Percentiles rank a stretch among this genome's conserved stretches.
Evolutionary conservation across 2,113 vertebrate species (phyloP).

Genomic region (Cryptotis parvus): DNA sequence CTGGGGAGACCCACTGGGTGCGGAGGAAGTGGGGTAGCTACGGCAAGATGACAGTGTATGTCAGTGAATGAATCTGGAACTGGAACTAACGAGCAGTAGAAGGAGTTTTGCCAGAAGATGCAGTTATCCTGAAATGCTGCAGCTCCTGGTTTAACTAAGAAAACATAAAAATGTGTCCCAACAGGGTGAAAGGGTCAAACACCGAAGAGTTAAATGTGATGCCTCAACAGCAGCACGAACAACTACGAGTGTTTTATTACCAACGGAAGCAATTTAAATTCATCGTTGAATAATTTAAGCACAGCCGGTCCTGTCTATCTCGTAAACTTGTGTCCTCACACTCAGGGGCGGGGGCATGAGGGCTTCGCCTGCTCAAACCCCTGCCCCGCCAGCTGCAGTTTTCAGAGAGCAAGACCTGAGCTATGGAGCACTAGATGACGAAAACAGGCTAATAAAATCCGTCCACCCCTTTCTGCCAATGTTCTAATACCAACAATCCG

Average conservation of each 20-base stretch:
- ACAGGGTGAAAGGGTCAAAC: neutral
- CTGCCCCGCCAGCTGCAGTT: neutral
- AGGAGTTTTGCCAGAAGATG: constrained; percentile 1
- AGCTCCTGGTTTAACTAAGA: constrained; percentile 5
- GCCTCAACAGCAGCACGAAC: neutral
- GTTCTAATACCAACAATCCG: constrained; percentile 12
- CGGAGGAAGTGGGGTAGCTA: neutral
- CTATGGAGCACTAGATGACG: neutral
- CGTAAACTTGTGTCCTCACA: neutral
- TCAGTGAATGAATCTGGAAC: constrained; percentile 16
- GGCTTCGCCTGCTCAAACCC: neutral
- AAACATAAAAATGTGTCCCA: constrained; percentile 8
- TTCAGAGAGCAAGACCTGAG: constrained; percentile 35
- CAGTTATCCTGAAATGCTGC: neutral
- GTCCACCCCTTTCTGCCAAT: neutral
- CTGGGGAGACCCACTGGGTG: neutral
- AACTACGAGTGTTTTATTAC: constrained; percentile 20
- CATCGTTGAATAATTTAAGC: constrained; percentile 11
- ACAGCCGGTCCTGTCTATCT: neutral
- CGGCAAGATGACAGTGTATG: neutral
- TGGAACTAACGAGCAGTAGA: neutral
- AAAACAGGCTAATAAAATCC: neutral
- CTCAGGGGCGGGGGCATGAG: neutral
- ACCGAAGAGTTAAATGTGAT: neutral
- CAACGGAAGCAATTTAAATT: constrained; percentile 49